A percentile compares a stretch with the other conserved stretches of the same genome.
phyloP scores from a whole-genome alignment of 2,797 vertebrate species.

The Sebastes minor region DNA sequence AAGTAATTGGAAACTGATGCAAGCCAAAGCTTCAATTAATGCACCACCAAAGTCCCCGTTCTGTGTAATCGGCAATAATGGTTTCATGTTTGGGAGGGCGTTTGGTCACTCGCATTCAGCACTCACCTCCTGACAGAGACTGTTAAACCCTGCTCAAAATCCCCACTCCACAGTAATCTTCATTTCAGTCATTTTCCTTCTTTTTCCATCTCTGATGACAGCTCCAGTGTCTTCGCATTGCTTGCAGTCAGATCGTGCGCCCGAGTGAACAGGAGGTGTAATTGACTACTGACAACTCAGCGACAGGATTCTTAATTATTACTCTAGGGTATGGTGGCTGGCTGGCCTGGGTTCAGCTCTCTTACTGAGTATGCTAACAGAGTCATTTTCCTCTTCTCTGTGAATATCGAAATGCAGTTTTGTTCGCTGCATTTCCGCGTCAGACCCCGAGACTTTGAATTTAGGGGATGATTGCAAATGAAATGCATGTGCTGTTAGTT shows the following conservation, averaged over 20 bases:
- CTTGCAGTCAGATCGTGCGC: constrained; percentile 78
- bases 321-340: constrained; percentile 79
- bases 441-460: constrained; percentile 66
- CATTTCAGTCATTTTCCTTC: constrained; percentile 80
- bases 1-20: constrained; percentile 88
- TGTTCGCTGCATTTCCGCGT: constrained; percentile 61
- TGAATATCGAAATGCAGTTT: constrained; percentile 78
- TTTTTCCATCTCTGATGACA: constrained; percentile 77
- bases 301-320: constrained; percentile 86
- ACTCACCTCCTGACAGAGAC: constrained; percentile 83
- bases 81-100: constrained; percentile 83
- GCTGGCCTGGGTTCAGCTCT: constrained; percentile 73
- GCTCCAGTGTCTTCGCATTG: constrained; percentile 71
- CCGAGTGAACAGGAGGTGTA: constrained; percentile 80
- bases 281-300: constrained; percentile 85
- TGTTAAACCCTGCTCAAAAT: constrained; percentile 77
- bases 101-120: constrained; percentile 79
- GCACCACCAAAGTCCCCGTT: constrained; percentile 80
- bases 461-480: constrained; percentile 65
- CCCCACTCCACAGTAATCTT: constrained; percentile 80
- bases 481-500: constrained; percentile 59
- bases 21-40: constrained; percentile 87
- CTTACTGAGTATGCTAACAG: constrained; percentile 74
- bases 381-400: constrained; percentile 71
- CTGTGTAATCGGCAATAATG: constrained; percentile 85